A percentile compares a stretch with the other conserved stretches of the same genome.
Conservation (phyloP, 2,888 invertebrate species). For the Podotricha telesiphe region DNA sequence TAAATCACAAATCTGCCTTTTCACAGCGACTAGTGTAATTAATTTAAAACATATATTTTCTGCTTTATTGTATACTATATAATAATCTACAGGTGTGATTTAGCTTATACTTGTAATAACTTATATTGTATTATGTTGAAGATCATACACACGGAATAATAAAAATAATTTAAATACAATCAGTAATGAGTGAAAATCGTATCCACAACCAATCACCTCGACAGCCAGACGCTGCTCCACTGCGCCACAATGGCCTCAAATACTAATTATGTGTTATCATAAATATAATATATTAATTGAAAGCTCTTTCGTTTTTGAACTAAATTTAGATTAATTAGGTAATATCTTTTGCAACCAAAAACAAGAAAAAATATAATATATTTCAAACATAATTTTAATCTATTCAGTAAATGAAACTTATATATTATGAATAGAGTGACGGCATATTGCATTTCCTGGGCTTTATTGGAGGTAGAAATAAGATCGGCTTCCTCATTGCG, state of each 20-base stretch:
- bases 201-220: too few species aligned
- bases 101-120: too few species aligned
- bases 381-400: neutral
- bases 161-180: too few species aligned
- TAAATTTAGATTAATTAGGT: neutral
- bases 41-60: too few species aligned
- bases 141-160: neutral
- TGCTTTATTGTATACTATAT: too few species aligned
- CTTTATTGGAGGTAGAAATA: constrained; percentile 29
- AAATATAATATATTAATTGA: constrained; percentile 4
- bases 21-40: too few species aligned
- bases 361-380: neutral
- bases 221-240: too few species aligned
- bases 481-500: constrained; percentile 39
- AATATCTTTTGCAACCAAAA: neutral
- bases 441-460: constrained; percentile 13
- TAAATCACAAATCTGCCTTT: too few species aligned
- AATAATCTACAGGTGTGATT: too few species aligned
- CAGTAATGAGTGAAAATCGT: too few species aligned
- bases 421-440: neutral
- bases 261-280: constrained; percentile 1
- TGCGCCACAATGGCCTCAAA: too few species aligned
- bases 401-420: neutral
- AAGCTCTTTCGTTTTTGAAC: neutral
- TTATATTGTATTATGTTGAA: too few species aligned